A percentile compares a stretch with the other conserved stretches of the same genome.
Conservation (phyloP, 2,888 invertebrate species). For the Hyalella azteca region DNA sequence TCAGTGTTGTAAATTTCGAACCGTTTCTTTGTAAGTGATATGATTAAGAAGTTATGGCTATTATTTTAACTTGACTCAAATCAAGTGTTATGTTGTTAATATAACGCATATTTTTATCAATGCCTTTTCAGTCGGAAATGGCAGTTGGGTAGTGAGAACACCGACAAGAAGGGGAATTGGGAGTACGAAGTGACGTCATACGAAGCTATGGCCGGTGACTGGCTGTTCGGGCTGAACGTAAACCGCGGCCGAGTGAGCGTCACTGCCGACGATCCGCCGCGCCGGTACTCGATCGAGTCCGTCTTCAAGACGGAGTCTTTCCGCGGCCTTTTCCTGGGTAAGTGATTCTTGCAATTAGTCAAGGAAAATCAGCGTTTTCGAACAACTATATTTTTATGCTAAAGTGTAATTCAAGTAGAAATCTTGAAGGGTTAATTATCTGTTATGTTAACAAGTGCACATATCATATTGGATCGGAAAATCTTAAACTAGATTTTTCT, state of each 20-base stretch:
- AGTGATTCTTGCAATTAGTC: background rate
- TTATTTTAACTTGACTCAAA: too few relatives aligned
- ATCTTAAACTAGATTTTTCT: too few relatives aligned
- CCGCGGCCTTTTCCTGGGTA: conserved; percentile 40
- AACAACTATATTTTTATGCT: background rate
- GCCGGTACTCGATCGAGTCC: conserved; percentile 47
- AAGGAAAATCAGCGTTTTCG: background rate
- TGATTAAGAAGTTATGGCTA: too few relatives aligned
- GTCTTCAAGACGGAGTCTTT: conserved; percentile 45
- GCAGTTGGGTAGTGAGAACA: conserved; percentile 64
- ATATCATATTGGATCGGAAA: too few relatives aligned
- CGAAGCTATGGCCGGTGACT: conserved; percentile 66
- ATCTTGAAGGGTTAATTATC: too few relatives aligned
- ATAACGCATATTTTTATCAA: too few relatives aligned
- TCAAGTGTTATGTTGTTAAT: too few relatives aligned
- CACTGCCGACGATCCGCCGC: conserved; percentile 39
- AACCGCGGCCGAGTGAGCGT: conserved; percentile 49
- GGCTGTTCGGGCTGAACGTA: conserved; percentile 47
- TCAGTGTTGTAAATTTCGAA: too few relatives aligned
- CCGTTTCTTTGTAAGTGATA: too few relatives aligned
- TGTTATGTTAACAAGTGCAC: too few relatives aligned
- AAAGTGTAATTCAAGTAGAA: background rate
- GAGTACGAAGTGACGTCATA: conserved; percentile 72
- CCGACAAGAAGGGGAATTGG: conserved; percentile 74
- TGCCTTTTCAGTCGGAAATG: conserved; percentile 37